Conservation (phyloP, 2,113 vertebrate genomes). For the Equus quagga region DNA sequence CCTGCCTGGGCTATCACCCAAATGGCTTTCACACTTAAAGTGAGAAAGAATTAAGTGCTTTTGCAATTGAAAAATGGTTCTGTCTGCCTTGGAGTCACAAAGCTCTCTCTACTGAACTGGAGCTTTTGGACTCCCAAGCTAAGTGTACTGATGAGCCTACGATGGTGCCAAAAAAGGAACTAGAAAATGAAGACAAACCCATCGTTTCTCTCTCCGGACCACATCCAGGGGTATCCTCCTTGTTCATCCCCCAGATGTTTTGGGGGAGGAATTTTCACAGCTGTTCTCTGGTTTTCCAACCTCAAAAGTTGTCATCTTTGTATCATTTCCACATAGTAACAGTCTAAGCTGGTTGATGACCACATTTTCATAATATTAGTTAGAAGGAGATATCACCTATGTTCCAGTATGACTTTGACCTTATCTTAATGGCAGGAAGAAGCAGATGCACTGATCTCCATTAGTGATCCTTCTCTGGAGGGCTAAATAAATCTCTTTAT, state of each 20-base stretch:
- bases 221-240: neutral
- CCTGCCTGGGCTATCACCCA: conserved; percentile 80
- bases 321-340: neutral
- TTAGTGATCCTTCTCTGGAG: neutral
- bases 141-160: conserved; percentile 18
- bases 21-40: conserved; percentile 82
- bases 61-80: conserved; percentile 77
- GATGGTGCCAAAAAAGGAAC: conserved; percentile 52
- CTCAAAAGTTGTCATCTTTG: neutral
- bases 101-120: conserved; percentile 69
- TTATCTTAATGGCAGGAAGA: neutral
- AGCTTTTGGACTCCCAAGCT: conserved; percentile 66
- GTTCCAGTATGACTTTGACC: neutral
- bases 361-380: neutral
- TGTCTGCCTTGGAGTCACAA: conserved; percentile 70
- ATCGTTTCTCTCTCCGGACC: neutral
- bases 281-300: neutral
- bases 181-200: neutral
- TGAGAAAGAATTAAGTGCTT: conserved; percentile 83
- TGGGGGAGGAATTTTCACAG: neutral
- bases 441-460: neutral
- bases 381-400: neutral
- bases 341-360: neutral
- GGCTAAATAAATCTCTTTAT: conserved; percentile 13
- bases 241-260: neutral